Conservation (phyloP, 1,140 invertebrate genomes). For the Nasonia vitripennis region DNA sequence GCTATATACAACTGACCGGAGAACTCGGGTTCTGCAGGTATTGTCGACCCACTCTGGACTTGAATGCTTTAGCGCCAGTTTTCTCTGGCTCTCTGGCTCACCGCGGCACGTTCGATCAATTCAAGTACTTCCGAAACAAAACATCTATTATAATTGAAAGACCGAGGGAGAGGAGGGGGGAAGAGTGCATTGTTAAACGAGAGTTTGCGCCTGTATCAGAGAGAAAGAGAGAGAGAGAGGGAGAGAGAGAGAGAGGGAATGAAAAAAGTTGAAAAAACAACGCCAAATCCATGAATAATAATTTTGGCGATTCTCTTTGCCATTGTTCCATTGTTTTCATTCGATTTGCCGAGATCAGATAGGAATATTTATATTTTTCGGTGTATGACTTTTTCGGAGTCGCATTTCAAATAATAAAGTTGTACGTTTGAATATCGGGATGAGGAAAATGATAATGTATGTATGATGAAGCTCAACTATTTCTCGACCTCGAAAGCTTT, state of each 20-base stretch:
- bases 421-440: too few species aligned
- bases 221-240: not conserved
- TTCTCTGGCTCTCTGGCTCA: slow-evolving; percentile 23
- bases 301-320: not conserved
- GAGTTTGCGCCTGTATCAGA: not conserved
- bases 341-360: too few species aligned
- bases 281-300: not conserved
- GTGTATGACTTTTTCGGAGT: too few species aligned
- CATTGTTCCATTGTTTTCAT: too few species aligned
- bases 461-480: too few species aligned
- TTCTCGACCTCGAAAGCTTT: too few species aligned
- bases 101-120: slow-evolving; percentile 34
- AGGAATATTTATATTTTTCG: too few species aligned
- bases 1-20: slow-evolving; percentile 24
- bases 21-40: slow-evolving; percentile 8
- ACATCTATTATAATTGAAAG: slow-evolving; percentile 27
- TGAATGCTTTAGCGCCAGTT: slow-evolving; percentile 40
- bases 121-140: slow-evolving; percentile 22
- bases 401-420: too few species aligned
- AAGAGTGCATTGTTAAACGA: not conserved
- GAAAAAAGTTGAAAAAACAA: slow-evolving; percentile 17
- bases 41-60: slow-evolving; percentile 22
- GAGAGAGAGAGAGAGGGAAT: too few species aligned
- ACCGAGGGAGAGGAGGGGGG: not conserved
- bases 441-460: too few species aligned